phyloP scores from a whole-genome alignment of 2,797 vertebrate genomes.

The Tarsius wallacei region DNA sequence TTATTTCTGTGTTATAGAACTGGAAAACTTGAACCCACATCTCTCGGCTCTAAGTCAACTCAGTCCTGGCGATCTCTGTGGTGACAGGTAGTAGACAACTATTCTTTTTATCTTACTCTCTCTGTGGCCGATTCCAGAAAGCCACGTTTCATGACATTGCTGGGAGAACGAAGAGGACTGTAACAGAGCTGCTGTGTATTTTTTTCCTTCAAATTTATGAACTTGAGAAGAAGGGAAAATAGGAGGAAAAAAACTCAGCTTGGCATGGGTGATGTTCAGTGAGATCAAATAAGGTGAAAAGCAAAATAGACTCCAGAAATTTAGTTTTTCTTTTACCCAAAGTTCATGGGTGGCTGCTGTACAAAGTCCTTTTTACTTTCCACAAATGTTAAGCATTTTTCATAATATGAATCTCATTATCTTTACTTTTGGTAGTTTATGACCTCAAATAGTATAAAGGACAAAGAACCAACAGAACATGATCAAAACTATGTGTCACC shows the following conservation, averaged over 20 bases:
- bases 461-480: conserved; percentile 66
- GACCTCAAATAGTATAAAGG: conserved; percentile 72
- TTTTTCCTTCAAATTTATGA: conserved; percentile 68
- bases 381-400: conserved; percentile 74
- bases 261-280: conserved; percentile 81
- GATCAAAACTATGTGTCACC: conserved; percentile 46
- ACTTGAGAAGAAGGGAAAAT: conserved; percentile 75
- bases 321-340: conserved; percentile 81
- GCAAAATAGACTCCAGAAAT: conserved; percentile 83
- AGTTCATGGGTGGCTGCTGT: conserved; percentile 68
- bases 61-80: conserved; percentile 47
- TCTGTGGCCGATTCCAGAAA: conserved; percentile 50
- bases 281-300: conserved; percentile 88
- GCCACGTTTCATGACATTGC: conserved; percentile 8
- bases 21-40: conserved; percentile 53
- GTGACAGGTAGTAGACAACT: conserved; percentile 56
- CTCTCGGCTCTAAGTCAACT: conserved; percentile 22
- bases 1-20: conserved; percentile 35
- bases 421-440: conserved; percentile 77
- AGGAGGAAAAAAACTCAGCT: conserved; percentile 70
- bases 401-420: conserved; percentile 74
- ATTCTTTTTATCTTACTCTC: neutral
- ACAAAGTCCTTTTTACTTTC: conserved; percentile 82
- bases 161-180: neutral
- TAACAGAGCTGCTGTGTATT: conserved; percentile 66